Base-by-base conservation (phyloP, 2,797 vertebrate genomes). In the Nothura maculosa region DNA sequence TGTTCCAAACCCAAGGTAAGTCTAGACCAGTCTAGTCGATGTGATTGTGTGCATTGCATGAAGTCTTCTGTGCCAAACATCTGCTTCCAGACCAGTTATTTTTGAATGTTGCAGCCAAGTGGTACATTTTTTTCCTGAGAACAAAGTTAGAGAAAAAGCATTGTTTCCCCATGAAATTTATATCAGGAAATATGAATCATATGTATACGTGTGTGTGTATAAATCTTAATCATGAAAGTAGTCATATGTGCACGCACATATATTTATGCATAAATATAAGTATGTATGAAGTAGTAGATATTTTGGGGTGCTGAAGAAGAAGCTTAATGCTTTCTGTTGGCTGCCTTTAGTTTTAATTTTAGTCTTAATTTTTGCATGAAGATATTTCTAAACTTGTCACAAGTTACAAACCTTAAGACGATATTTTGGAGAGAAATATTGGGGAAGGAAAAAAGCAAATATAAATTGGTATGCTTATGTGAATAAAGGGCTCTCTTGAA, bases 1-100 rank as follows among this genome's bases (percentile, higher is more conserved):
- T 99, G 99, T 96, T 99, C 99, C 89, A 99, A 98, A 81, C 96
- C 98, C 94, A 99, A 99, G 99, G 99, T 99, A 93, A 96, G 95
- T 85, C 89, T 85, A 66, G 20, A 60, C 54, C 38, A 11, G 61
- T 32, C 58, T 86, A 19, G 60, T 82, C 62, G 64, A 3, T 42
- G 16, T 67, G 42, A 68, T 61, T 74, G 43, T 82, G 86, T 74
- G 30, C 16, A 8, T 8, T 89, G 36, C 25, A 13, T 70, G 54
- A 84, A 60, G 50, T 27, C 78, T 76, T 85, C 40, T 30, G 63
- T 91, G 75, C 75, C 77, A 89, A 78, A 62, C 43, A 50, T 50
- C 78, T 83, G 57, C 72, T 90, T 90, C n/a, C 64, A 77, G 47
- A 30, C 13, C 7, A 1, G 20, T 47, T 3, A 0, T 70, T 93